Evolutionary conservation across 2,888 invertebrate species (phyloP), one percentile per base, ranked within the genome.

Genomic region (Trypoxylon attenuatum): DNA sequence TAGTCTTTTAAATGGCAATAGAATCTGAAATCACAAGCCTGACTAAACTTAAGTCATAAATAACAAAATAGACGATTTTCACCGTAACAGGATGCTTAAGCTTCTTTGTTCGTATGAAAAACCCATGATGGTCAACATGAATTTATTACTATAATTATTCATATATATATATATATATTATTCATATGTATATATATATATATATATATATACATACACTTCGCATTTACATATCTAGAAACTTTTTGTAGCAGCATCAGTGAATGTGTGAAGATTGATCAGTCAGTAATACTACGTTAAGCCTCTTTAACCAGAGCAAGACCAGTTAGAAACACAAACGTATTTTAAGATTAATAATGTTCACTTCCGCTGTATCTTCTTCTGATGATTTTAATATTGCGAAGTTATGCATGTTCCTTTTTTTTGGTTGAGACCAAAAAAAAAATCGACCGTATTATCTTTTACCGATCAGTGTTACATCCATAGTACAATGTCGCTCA

Each of bases 1-100:
- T 74, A 79, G 71, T 82, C 72, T 78, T 79, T 73, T 76, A 68
- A 77, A 82, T 82, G 79, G 80, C 80, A 77, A 82, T 79, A 70
- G 53, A 78, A 74, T 76, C 61, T 78, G 67, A 69, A 81, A 64
- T 81, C 56, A 61, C 64, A 63, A 68, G n/a, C 57, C 57, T 65
- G 66, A 73, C 60, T 69, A 69, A 75, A 66, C 71, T 67, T 66
- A 73, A 76, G 76, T 74, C 69, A 78, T 81, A 80, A 81, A 79
- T 80, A 82, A 81, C 76, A 76, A 82, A 81, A 81, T 80, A 78
- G 73, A 76, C 71, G 71, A 70, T 73, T 76, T 77, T 69, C 69
- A 78, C 71, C 72, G 73, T 73, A 76, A 79, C 73, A 78, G 73
- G 76, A 78, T 76, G 71, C 68, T 62, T 72, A 73, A 71, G 66